Evolutionary conservation across 1,140 invertebrate genomes (phyloP), one percentile per base, ranked within the genome.

Genomic region (Spodoptera litura): DNA sequence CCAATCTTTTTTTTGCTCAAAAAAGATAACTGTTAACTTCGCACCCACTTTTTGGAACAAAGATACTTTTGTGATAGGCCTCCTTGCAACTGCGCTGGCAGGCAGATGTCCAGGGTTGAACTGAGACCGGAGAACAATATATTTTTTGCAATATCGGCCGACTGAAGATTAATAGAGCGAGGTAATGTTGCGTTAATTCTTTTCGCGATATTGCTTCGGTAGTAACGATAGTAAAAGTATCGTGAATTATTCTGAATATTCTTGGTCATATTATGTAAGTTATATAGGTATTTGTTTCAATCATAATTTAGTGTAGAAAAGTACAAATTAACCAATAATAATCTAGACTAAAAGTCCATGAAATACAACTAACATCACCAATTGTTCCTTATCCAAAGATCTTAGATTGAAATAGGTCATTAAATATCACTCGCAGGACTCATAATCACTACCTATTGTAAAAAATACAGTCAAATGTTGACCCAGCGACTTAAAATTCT

Each of bases 21-120:
- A 75, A 85, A 80, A 79, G 9, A 9, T 52, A n/a, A 75, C 81
- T 80, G 83, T 88, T 84, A 83, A 85, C 84, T 89, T 89, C 81
- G 88, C 88, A 88, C 87, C 88, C 85, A 90, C 83, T 88, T 85
- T 44, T 74, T 56, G 70, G 70, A 78, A 68, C 72, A 82, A 64
- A 82, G 85, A 81, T 68, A 20, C 62, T 78, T n/a, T 78, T 78
- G 53, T 75, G 38, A 31, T 59, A 64, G 58, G 64, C 75, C 79
- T 77, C 38, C 61, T 59, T 74, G 71, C 88, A 85, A 85, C 88
- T 88, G 85, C 10, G 56, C 27, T 59, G 49, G 53, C 56, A 44
- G 13, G 27, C 80, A 82, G 82, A 82, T 85, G 82, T 75, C 52
- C 77, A 88, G 86, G 85, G 87, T 31, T 87, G 84, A 35, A 66